Evolutionary conservation across 2,113 vertebrate species (phyloP), one percentile per base, ranked within the genome.

Genomic region (Oncorhynchus mykiss): DNA sequence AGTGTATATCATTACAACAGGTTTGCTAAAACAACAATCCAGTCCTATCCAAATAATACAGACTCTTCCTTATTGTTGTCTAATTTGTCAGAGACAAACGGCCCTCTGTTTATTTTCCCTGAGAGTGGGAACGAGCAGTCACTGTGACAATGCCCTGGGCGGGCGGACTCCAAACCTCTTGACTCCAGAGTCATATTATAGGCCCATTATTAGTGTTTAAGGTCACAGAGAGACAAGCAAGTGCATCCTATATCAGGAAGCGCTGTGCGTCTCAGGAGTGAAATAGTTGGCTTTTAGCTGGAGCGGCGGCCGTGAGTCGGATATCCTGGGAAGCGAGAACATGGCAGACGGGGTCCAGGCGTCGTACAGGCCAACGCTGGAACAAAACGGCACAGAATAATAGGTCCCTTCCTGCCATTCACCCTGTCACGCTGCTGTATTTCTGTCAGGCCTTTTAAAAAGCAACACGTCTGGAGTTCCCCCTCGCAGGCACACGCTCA

Each of bases 161-260:
- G 16, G 51, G 51, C 51, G 51, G 16, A 54, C 14, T 54, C 16
- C 16, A 54, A 54, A 54, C 31, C 81, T 73, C 82, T 82, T 82
- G 79, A 82, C 84, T 88, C 80, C 90, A 85, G 90, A 92, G 93
- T 93, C 91, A 79, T 91, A 91, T 94, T 96, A 95, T 95, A 90
- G 92, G 91, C 92, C 83, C 89, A 95, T 95, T 95, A 96, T 96
- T 95, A 91, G 90, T 91, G 94, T 93, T 88, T 93, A 92, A 95
- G 95, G 95, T 96, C 95, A 96, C 83, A 68, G 60, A 87, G 92
- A 96, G 95, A 95, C 93, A 96, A 54, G 90, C 92, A 85, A 95
- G 94, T 95, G 94, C 95, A 96, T 96, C 95, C 95, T 96, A 94
- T 95, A 93, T 92, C 94, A 96, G 95, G 95, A 96, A 96, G 91